Conservation (phyloP, 2,888 invertebrate genomes). For the Tenthredo scrophulariae region DNA sequence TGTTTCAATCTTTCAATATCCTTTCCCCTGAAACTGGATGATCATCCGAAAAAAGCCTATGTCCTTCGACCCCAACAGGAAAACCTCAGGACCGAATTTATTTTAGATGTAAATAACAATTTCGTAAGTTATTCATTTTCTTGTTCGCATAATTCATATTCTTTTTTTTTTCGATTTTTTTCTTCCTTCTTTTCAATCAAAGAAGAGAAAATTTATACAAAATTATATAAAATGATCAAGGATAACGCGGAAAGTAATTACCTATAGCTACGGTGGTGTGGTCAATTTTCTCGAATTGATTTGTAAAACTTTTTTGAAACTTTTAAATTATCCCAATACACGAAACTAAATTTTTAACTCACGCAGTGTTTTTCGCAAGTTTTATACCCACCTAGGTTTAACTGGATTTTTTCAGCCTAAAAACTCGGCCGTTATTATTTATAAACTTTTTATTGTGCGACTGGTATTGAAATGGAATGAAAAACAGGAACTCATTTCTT, state of each 20-base stretch:
- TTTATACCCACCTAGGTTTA: neutral
- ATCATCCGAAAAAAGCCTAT: neutral
- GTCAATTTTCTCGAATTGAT: neutral
- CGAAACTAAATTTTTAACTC: neutral
- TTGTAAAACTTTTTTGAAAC: neutral
- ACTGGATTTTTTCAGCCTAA: neutral
- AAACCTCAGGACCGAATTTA: neutral
- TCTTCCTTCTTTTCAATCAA: too few species aligned
- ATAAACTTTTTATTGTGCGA: conserved; percentile 8
- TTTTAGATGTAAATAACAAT: neutral
- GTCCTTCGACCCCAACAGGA: neutral
- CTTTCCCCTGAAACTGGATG: neutral
- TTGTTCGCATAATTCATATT: neutral
- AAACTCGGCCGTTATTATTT: neutral
- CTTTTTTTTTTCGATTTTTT: too few species aligned
- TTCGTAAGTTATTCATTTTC: neutral
- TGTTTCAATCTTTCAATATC: neutral
- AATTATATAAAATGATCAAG: neutral
- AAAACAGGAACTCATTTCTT: neutral
- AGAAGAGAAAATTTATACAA: too few species aligned
- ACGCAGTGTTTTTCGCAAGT: neutral
- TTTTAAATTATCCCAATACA: neutral
- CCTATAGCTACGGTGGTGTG: neutral
- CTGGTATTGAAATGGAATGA: neutral
- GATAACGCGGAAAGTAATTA: neutral